These are phyloP conservation scores for Dinomys branickii DNA, from an alignment of 2,113 vertebrate species.

Conservation along the genomic window DNA sequence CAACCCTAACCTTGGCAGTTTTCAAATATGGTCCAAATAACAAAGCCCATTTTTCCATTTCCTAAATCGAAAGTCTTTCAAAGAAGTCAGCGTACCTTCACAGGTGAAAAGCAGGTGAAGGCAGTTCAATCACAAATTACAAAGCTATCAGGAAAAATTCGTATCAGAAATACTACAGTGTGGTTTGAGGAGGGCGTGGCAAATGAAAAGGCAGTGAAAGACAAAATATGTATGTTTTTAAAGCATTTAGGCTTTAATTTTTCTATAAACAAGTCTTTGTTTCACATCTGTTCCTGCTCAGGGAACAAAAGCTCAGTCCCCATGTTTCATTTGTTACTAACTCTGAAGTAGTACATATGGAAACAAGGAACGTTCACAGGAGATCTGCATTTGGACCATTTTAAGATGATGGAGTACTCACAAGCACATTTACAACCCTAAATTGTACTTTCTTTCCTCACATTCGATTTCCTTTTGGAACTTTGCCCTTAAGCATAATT, in stretches of 20 bases:
- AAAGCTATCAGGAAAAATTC: background rate
- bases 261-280: background rate
- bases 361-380: slow-evolving; percentile 38
- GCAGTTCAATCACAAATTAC: background rate
- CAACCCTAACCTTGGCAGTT: background rate
- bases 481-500: background rate
- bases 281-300: background rate
- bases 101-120: background rate
- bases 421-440: background rate
- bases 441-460: slow-evolving; percentile 55
- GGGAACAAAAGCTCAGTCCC: background rate
- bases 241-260: background rate
- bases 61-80: background rate
- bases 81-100: background rate
- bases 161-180: background rate
- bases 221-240: background rate
- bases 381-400: slow-evolving; percentile 25
- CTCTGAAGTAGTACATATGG: background rate
- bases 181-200: background rate
- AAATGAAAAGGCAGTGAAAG: background rate
- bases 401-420: slow-evolving; percentile 36
- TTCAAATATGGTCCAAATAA: background rate
- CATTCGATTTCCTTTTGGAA: slow-evolving; percentile 43
- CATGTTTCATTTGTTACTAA: slow-evolving; percentile 11
- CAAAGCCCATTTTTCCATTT: background rate